Base-by-base conservation (phyloP, 92 coral and sea anemone genomes). In the Heliopora coerulea region DNA sequence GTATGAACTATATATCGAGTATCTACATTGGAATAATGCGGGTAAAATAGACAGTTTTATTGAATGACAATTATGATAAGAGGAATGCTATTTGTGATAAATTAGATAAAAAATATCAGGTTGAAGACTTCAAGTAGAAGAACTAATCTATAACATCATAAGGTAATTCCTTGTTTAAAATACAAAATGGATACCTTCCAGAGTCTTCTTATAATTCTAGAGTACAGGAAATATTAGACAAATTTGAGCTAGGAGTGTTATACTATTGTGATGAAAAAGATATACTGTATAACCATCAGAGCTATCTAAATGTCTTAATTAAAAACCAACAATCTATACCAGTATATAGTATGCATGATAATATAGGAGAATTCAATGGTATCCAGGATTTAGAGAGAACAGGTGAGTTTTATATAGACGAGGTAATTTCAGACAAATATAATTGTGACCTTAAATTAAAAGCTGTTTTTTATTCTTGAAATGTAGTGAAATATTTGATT, bases 41-140 rank as follows among this genome's bases (percentile, higher is more conserved):
- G 73, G 73, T 13, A 56, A 65, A 8, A 18, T 82, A 0, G 86
- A 83, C 20, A 73, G 82, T 1, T 76, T 82, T 35, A 20, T 20
- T 75, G 17, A 66, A 82, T 34, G 54, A 82, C 0, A 73, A 83
- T 0, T 83, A 83, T 46, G 87, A 83, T 11, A 13, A n/a, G n/a
- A 65, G 65, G 76, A 40, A 18, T 60, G 20, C 6, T 11, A 59
- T 82, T 8, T 82, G 82, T 59, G 78, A 77, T 1, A 76, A 67
- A 33, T 13, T 83, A 18, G 76, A 24, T 26, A n/a, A 77, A 1
- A 67, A 2, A 2, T 76, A 37, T 35, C 65, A 82, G 40, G 67
- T 29, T 3, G 48, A 82, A 19, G 79, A 82, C 34, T 76, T 75
- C 56, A 76, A 28, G 20, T 76, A 82, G 82, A 1, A 42, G 0